These are phyloP conservation scores for Macrochelys suwanniensis DNA, from an alignment of 2,797 vertebrate genomes.

Conservation along the genomic window DNA sequence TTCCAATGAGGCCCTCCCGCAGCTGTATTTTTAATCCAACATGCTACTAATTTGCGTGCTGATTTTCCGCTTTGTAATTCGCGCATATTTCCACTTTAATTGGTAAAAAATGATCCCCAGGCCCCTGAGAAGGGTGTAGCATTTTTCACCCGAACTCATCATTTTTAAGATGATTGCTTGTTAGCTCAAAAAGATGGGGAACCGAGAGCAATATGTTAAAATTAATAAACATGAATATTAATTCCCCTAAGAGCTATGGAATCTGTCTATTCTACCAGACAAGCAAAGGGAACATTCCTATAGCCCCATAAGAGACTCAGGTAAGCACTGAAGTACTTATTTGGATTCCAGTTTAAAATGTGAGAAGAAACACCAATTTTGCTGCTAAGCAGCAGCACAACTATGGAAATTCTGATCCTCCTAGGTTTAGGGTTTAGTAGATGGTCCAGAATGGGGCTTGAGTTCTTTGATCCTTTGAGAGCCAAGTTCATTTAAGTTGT, in stretches of 20 bases:
- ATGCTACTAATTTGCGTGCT: conserved; percentile 9
- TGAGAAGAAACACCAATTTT: background rate
- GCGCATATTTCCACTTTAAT: conserved; percentile 66
- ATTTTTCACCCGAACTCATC: conserved; percentile 65
- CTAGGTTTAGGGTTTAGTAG: background rate
- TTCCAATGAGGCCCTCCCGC: background rate
- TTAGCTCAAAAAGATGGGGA: conserved; percentile 63
- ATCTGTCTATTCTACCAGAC: background rate
- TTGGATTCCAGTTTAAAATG: background rate
- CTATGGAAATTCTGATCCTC: background rate
- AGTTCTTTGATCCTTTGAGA: too few species aligned
- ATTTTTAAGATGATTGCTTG: conserved; percentile 56
- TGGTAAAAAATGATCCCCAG: conserved; percentile 61
- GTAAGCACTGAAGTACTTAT: background rate
- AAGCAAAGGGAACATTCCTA: conserved; percentile 42
- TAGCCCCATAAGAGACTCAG: background rate
- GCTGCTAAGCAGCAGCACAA: background rate
- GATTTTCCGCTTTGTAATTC: conserved; percentile 29
- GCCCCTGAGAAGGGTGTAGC: conserved; percentile 51
- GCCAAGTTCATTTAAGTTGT: background rate
- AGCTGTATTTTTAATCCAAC: background rate
- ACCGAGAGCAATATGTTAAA: conserved; percentile 47
- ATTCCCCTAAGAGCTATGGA: conserved; percentile 56
- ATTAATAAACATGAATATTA: conserved; percentile 67
- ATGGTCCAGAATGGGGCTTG: background rate